Conservation (phyloP, 2,888 invertebrate species). For the Argynnis bischoffii region DNA sequence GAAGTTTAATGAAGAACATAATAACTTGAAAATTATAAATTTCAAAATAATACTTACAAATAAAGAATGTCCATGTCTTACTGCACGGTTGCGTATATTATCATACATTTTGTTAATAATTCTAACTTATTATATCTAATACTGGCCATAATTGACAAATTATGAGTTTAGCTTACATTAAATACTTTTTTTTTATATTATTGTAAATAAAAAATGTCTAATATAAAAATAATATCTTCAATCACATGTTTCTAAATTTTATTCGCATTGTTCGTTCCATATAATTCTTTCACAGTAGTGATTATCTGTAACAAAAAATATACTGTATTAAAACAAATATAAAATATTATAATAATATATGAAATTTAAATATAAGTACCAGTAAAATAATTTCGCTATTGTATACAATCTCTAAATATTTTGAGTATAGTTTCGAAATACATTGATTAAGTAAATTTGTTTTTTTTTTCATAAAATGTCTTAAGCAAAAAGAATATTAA, state of each 20-base stretch:
- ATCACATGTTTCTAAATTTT: conserved; percentile 15
- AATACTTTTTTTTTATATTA: conserved; percentile 6
- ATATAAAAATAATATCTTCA: not conserved
- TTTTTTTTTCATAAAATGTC: too few relatives aligned
- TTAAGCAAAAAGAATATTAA: too few relatives aligned
- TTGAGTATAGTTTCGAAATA: too few relatives aligned
- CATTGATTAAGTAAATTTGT: too few relatives aligned
- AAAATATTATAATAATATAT: not conserved
- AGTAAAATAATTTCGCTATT: too few relatives aligned
- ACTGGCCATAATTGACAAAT: conserved; percentile 54
- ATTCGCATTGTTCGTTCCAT: not conserved
- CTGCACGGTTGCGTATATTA: conserved; percentile 1
- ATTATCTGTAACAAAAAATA: conserved; percentile 33
- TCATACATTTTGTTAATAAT: conserved; percentile 31
- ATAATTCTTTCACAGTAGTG: not conserved
- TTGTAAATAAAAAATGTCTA: not conserved
- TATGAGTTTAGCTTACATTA: conserved; percentile 23
- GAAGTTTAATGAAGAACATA: too few relatives aligned
- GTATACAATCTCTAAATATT: too few relatives aligned
- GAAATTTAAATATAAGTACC: too few relatives aligned
- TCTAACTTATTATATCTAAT: conserved; percentile 44
- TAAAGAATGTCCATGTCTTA: conserved; percentile 20
- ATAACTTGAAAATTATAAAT: conserved; percentile 16
- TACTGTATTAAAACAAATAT: too few relatives aligned
- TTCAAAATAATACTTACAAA: conserved; percentile 41